Evolutionary conservation across 2,888 invertebrate genomes (phyloP).

Genomic region (Tinea pellionella): DNA sequence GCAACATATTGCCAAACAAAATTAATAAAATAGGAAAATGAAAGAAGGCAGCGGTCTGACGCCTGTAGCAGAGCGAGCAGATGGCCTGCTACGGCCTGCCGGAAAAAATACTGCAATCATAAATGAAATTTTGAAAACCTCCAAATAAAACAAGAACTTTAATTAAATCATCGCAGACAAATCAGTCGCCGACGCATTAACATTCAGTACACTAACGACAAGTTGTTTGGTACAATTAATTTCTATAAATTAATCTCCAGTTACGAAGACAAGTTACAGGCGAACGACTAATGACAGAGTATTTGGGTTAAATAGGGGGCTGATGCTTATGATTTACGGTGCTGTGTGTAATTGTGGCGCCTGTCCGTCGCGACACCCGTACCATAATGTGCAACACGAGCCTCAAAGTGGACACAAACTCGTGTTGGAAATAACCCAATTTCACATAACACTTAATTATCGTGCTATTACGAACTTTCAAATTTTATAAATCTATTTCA

Average conservation of each 20-base stretch:
- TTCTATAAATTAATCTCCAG: slow-evolving; percentile 68
- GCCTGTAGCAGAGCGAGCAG: not conserved
- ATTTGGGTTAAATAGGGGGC: slow-evolving; percentile 69
- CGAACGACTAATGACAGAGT: slow-evolving; percentile 68
- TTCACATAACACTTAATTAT: slow-evolving; percentile 32
- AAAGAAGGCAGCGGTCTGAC: slow-evolving; percentile 14
- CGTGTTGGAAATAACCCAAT: slow-evolving; percentile 24
- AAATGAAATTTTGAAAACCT: slow-evolving; percentile 1
- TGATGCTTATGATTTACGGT: slow-evolving; percentile 70
- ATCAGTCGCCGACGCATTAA: not conserved
- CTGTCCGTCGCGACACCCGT: slow-evolving; percentile 43
- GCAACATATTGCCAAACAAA: slow-evolving; percentile 58
- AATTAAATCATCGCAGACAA: slow-evolving; percentile 1
- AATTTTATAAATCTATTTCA: not conserved
- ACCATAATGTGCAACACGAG: not conserved
- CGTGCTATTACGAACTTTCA: slow-evolving; percentile 21
- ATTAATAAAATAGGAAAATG: slow-evolving; percentile 49
- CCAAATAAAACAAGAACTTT: not conserved
- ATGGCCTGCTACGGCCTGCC: slow-evolving; percentile 2
- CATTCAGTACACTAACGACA: not conserved
- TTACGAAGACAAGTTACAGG: slow-evolving; percentile 66
- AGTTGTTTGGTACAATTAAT: slow-evolving; percentile 41
- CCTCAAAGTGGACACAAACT: not conserved
- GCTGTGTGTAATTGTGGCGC: slow-evolving; percentile 64
- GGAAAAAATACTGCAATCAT: slow-evolving; percentile 11